A percentile compares a stretch with the other conserved stretches of the same genome.
Conservation (phyloP, 2,113 vertebrate genomes). For the Rhea pennata region DNA sequence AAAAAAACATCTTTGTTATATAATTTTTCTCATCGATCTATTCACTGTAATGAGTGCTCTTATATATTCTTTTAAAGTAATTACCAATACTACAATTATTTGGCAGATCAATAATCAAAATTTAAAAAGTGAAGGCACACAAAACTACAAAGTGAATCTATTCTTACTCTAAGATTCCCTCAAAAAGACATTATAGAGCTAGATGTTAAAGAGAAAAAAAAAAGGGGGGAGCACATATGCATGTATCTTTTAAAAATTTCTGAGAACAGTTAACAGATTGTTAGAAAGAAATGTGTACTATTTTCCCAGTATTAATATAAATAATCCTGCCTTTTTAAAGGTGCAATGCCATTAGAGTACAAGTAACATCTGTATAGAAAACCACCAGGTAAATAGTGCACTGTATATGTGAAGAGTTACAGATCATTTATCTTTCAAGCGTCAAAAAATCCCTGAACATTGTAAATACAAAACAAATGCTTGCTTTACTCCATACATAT, state of each 20-base stretch:
- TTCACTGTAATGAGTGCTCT: background rate
- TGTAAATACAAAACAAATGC: constrained; percentile 1
- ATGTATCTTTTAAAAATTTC: background rate
- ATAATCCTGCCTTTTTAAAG: constrained; percentile 1
- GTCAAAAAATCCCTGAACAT: background rate
- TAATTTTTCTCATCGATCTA: background rate
- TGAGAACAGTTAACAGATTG: background rate
- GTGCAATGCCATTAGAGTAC: background rate
- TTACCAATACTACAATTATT: constrained; percentile 12
- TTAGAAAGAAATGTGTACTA: background rate
- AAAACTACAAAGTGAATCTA: constrained; percentile 37
- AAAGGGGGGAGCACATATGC: background rate
- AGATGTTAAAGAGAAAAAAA: background rate
- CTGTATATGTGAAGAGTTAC: background rate
- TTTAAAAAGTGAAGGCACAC: background rate
- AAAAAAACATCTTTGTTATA: background rate
- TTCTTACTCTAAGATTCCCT: background rate
- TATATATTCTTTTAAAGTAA: background rate
- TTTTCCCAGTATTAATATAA: background rate
- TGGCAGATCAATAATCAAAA: background rate
- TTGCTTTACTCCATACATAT: constrained; percentile 20
- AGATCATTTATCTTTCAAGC: constrained; percentile 13
- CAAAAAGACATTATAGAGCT: background rate
- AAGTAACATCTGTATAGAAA: background rate
- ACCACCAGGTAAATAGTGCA: background rate